Conservation (phyloP, 2,797 vertebrate species). For the Mormyrus proboscirostris region DNA sequence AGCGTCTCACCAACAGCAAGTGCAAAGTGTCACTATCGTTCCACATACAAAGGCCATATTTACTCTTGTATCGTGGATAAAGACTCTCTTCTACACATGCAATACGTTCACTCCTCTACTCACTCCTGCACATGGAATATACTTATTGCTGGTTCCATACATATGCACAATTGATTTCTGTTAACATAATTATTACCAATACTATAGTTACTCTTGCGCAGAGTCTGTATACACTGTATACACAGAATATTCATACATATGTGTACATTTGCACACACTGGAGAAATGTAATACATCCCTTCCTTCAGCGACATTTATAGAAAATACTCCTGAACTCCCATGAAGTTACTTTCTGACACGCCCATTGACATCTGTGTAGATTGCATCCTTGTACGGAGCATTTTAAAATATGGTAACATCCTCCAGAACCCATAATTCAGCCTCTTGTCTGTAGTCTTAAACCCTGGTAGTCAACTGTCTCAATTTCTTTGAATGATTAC, state of each 20-base stretch:
- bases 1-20: neutral
- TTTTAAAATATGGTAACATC: constrained; percentile 8
- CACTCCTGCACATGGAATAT: neutral
- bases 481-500: neutral
- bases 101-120: neutral
- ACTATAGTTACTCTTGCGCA: neutral
- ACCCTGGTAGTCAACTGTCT: neutral
- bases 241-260: neutral
- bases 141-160: neutral
- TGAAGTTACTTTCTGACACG: neutral
- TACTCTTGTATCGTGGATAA: neutral
- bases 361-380: neutral
- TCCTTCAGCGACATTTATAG: neutral
- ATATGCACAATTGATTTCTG: neutral
- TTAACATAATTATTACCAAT: neutral
- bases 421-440: neutral
- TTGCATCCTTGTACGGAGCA: neutral
- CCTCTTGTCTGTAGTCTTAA: neutral
- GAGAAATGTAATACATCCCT: neutral
- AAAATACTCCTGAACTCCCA: neutral
- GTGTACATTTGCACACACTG: neutral
- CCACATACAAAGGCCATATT: neutral
- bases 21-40: neutral
- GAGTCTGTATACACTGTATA: neutral
- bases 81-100: neutral